Conservation (phyloP, 2,888 invertebrate species). For the Ceratothoa steindachneri region DNA sequence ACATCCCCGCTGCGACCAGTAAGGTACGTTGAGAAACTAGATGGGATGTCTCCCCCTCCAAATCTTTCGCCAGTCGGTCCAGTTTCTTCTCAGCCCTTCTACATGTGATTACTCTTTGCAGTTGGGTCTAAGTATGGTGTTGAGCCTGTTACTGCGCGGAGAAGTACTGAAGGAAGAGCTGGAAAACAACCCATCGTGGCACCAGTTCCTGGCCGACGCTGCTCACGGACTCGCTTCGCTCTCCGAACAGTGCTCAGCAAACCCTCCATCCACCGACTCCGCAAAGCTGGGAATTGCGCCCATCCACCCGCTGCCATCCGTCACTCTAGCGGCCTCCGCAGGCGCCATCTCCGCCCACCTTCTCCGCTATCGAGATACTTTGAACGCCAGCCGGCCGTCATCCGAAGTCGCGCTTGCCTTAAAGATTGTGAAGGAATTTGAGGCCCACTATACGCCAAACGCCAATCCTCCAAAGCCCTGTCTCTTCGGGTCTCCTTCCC, state of each 20-base stretch:
- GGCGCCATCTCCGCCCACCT: slow-evolving; percentile 25
- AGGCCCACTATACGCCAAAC: not conserved
- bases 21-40: too few relatives aligned
- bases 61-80: too few relatives aligned
- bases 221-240: not conserved
- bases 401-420: too few relatives aligned
- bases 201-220: slow-evolving; percentile 16
- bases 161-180: slow-evolving; percentile 18
- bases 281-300: too few relatives aligned
- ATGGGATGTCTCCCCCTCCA: too few relatives aligned
- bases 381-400: too few relatives aligned
- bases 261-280: too few relatives aligned
- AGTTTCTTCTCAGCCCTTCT: too few relatives aligned
- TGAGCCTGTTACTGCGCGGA: slow-evolving; percentile 35
- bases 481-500: not conserved
- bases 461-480: too few relatives aligned
- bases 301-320: slow-evolving; percentile 30
- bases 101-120: slow-evolving; percentile 11
- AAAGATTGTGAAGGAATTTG: not conserved
- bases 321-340: slow-evolving; percentile 33
- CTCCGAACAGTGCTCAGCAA: too few relatives aligned
- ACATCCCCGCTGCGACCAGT: not conserved
- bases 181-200: slow-evolving; percentile 17
- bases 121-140: slow-evolving; percentile 33
- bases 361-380: too few relatives aligned